Evolutionary conservation across 2,888 invertebrate genomes (phyloP), one percentile per base, ranked within the genome.

Genomic region (Pheosia tremula): DNA sequence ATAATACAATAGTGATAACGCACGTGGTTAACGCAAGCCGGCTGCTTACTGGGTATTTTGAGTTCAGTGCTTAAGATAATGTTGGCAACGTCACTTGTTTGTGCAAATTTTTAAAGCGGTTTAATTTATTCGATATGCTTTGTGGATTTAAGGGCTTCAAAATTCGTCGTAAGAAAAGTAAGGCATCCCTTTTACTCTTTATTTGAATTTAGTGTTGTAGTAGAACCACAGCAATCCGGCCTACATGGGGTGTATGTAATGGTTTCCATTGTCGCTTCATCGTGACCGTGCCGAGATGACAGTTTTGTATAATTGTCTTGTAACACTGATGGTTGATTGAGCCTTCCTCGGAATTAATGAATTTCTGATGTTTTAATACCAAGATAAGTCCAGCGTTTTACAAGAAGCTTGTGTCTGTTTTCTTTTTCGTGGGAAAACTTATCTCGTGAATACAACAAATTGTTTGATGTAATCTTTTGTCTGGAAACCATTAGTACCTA

Each of bases 31-130:
- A 77, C 76, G 78, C 80, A 85, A 82, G 83, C 74, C 71, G 77
- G 80, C 75, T 80, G 78, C 84, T 84, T 80, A 80, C 78, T 80
- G 78, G 80, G 84, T 85, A 83, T 88, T 86, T 85, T 82, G 75
- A 85, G 82, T 88, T 89, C 91, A 90, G 91, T 90, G 77, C 83
- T 80, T 77, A 82, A 85, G 85, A 87, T 84, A 87, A 80, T 85
- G 88, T 81, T 83, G 81, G 75, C 76, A 79, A 80, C 78, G 87
- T 80, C 81, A 85, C 88, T 82, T 84, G 88, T 87, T 75, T 79
- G 79, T 75, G 78, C 79, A 71, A 67, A 74, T 79, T 74, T 24
- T 78, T 77, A 75, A 69, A 63, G 57, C 62, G 56, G 60, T 72
- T 71, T 70, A 60, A 68, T 67, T 70, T 73, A 62, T 65, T 70